Evolutionary conservation across 2,888 invertebrate genomes (phyloP).

Genomic region (Cephus rjabovi): DNA sequence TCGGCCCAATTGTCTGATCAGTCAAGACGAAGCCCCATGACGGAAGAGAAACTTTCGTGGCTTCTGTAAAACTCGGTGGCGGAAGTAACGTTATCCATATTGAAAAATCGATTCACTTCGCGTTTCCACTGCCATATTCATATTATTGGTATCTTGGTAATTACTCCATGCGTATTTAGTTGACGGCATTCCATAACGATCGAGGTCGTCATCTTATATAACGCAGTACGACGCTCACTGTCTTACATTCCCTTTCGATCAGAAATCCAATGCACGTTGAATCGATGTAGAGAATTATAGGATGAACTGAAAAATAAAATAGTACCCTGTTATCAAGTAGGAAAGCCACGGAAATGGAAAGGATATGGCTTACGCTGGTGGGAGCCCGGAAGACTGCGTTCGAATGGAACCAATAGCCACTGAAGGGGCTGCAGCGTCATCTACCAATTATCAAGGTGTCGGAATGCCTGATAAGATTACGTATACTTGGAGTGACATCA

Average conservation of each 20-base stretch:
- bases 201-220: not conserved
- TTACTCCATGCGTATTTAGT: not conserved
- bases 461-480: conserved; percentile 68
- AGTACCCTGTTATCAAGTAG: not conserved
- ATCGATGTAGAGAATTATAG: not conserved
- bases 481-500: conserved; percentile 84
- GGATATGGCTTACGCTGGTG: not conserved
- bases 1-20: not conserved
- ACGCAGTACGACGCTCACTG: not conserved
- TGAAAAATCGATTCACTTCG: not conserved
- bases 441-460: conserved; percentile 15
- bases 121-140: not conserved
- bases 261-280: not conserved
- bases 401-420: conserved; percentile 37
- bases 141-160: not conserved
- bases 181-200: not conserved
- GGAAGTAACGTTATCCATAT: not conserved
- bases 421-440: conserved; percentile 14
- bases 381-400: conserved; percentile 31
- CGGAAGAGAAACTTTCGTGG: not conserved
- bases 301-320: not conserved
- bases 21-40: not conserved
- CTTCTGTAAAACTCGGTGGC: not conserved
- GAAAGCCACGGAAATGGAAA: not conserved
- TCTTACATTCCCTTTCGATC: not conserved